Conservation (phyloP, 2,113 vertebrate genomes). For the Thermophis baileyi region DNA sequence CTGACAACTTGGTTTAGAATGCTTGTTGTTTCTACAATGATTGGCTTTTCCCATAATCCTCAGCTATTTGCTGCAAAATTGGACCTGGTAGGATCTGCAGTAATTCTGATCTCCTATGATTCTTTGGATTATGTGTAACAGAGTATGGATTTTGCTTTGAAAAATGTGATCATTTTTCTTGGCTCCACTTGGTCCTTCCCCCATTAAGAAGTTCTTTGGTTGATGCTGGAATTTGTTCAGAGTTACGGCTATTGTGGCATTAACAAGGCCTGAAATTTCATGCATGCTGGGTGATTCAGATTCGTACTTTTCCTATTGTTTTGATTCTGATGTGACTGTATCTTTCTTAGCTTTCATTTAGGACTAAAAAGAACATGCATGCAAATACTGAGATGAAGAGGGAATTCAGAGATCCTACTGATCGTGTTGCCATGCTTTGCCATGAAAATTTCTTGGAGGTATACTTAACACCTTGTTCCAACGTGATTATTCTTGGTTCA, state of each 20-base stretch:
- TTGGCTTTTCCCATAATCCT: neutral
- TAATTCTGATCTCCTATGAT: neutral
- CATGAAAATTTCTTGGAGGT: conserved; percentile 75
- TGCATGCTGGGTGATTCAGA: neutral
- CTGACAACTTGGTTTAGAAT: no score
- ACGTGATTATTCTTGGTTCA: neutral
- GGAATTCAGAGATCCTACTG: conserved; percentile 72
- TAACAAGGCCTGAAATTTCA: neutral
- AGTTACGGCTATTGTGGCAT: neutral
- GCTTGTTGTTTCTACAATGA: neutral
- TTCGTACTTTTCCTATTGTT: neutral
- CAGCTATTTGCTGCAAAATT: neutral
- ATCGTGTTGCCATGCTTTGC: conserved; percentile 70
- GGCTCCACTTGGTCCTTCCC: neutral
- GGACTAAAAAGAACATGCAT: conserved; percentile 64
- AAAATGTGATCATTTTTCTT: neutral
- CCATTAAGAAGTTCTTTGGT: neutral
- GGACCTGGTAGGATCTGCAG: neutral
- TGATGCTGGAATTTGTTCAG: neutral
- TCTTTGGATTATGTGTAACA: neutral
- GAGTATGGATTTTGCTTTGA: neutral
- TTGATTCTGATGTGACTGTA: conserved; percentile 15
- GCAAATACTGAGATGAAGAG: conserved; percentile 57
- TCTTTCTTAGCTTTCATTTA: conserved; percentile 69
- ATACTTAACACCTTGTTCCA: neutral